Percentiles rank a stretch among this genome's conserved stretches.
These are phyloP conservation scores for Indicator maculatus DNA, from an alignment of 2,113 vertebrate species.

Conservation along the genomic window DNA sequence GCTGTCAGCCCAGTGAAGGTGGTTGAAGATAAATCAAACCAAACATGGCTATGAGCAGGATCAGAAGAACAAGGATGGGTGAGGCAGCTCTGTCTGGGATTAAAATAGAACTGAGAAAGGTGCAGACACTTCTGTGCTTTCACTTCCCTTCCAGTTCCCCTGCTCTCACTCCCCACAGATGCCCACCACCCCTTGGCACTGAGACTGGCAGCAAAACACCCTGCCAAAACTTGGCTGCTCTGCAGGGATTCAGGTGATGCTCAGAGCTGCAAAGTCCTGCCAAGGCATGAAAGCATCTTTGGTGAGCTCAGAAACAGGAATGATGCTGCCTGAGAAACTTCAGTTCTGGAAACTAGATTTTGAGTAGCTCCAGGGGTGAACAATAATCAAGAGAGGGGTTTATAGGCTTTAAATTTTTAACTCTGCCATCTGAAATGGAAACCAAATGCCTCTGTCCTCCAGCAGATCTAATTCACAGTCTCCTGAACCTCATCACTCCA, in stretches of 20 bases:
- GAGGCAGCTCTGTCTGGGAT: background rate
- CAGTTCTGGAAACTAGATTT: background rate
- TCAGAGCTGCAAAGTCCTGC: background rate
- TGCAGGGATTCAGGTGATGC: background rate
- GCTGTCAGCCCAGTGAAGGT: rapidly evolving
- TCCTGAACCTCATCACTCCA: background rate
- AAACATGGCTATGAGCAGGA: background rate
- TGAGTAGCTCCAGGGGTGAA: background rate
- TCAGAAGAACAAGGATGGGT: background rate
- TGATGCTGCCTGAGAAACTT: background rate
- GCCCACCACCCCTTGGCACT: rapidly evolving
- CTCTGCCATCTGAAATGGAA: background rate
- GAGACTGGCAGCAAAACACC: background rate
- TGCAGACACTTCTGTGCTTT: background rate
- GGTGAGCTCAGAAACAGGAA: background rate
- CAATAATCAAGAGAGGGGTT: background rate
- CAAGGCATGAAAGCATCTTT: background rate
- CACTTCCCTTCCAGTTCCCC: background rate
- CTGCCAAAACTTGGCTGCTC: background rate
- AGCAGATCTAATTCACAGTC: background rate
- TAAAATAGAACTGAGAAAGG: background rate
- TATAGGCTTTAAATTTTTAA: background rate
- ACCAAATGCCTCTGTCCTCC: background rate
- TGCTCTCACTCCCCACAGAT: background rate
- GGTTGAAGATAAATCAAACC: background rate